Evolutionary conservation across 1,140 invertebrate genomes (phyloP), one percentile per base, ranked within the genome.

Genomic region (Acyrthosiphon pisum): DNA sequence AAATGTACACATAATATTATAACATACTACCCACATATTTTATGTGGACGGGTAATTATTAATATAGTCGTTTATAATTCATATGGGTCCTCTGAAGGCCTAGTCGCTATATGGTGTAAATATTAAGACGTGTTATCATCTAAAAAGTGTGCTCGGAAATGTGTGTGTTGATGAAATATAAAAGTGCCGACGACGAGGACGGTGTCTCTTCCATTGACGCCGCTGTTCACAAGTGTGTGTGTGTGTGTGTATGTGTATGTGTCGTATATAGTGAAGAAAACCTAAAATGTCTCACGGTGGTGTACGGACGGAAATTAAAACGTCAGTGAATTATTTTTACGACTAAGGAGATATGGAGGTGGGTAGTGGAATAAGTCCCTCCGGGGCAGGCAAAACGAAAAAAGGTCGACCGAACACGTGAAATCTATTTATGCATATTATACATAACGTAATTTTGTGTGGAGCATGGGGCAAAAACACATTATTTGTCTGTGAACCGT

Each of bases 251-350:
- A n/a, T n/a, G n/a, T n/a, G n/a, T n/a, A n/a, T n/a, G n/a, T 23
- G 35, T 44, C 37, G 22, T 9, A 68, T n/a, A 44, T 14, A 7
- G 44, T 3, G 11, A 48, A 86, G 23, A 48, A 30, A 46, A 86
- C 84, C 46, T 48, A 48, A 87, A 48, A 87, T n/a, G 11, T 87
- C 86, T 87, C 86, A n/a, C 86, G 86, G 26, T 20, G 26, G 26
- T 6, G 86, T 44, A 46, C 26, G 46, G 14, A 8, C 86, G 86
- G 86, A 87, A 87, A 87, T 87, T 48, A n/a, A 87, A 87, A 87
- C 46, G 86, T 87, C 44, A 26, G 86, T 87, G 22, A 37, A 84
- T 84, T 48, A 48, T 48, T 87, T 86, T 86, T 86, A 86, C 26
- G 44, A 46, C 84, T 41, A 11, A 68, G 26, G 3, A 14, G 30